Evolutionary conservation across 2,797 vertebrate genomes (phyloP), one percentile per base, ranked within the genome.

Genomic region (Alcedo quadribrachys): DNA sequence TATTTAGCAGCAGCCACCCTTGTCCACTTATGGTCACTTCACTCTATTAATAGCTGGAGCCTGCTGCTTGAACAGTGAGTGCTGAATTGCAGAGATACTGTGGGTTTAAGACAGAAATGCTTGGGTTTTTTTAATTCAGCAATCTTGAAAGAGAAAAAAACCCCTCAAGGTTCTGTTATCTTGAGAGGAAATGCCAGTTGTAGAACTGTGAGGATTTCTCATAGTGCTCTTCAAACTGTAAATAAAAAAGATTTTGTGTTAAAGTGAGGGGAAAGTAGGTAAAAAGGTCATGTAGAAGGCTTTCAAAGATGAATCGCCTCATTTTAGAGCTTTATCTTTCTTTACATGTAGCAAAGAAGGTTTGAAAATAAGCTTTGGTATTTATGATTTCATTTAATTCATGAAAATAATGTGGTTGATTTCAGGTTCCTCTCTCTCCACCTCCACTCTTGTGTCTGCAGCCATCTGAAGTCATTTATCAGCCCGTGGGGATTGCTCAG

Each of bases 401-500:
- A 46, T 24, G 19, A 27, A 61, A 78, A 30, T 37, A 15, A 76
- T 81, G 27, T 91, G 27, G 43, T 94, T 71, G 76, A 57, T 95
- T 95, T 93, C 89, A 98, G 97, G 96, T 96, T 94, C 91, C 96
- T 95, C 83, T 96, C 54, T 97, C 97, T 95, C 97, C 97, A 66
- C 93, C 97, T 87, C 93, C 97, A 8, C 94, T 98, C 45, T 82
- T 98, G 27, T 98, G 97, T 58, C 67, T 98, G 51, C 98, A 97
- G 70, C 97, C 97, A 27, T 97, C 97, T 55, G 98, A 98, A 77
- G 96, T 98, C 30, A 90, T 97, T 92, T 98, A 97, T 92, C 98
- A 98, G 54, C 97, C 97, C 9, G 20, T 97, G 82, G 97, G 98
- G 92, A 94, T 98, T 79, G 68, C 97, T 70, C 98, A 97, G 70